Conservation (phyloP, 2,888 invertebrate species). For the Eupithecia centaureata region DNA sequence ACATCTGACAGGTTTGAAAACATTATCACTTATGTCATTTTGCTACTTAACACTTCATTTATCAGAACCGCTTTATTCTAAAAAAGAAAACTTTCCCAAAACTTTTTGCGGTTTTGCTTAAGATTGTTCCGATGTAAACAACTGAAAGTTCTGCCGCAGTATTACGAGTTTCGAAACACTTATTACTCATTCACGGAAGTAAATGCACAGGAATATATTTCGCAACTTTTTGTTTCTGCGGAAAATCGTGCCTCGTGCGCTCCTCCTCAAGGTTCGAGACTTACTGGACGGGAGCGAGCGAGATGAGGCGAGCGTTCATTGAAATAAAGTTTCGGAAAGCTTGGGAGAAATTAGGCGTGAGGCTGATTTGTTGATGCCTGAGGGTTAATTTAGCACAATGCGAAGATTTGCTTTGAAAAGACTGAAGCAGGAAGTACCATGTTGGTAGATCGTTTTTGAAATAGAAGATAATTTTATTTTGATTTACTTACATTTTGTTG, state of each 20-base stretch:
- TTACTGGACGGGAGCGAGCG: conserved; percentile 52
- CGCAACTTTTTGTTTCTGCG: conserved; percentile 39
- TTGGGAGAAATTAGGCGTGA: background rate
- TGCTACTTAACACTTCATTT: conserved; percentile 1
- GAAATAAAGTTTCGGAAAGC: conserved; percentile 15
- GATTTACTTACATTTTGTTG: background rate
- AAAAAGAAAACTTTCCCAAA: background rate
- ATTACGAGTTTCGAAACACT: conserved; percentile 8
- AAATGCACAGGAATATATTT: conserved; percentile 17
- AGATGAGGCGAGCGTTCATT: conserved; percentile 30
- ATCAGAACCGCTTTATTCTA: background rate
- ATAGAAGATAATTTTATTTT: background rate
- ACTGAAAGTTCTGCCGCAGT: background rate
- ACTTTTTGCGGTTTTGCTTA: background rate
- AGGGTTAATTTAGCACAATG: background rate
- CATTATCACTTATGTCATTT: conserved; percentile 45
- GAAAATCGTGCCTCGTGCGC: conserved; percentile 44
- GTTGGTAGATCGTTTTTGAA: background rate
- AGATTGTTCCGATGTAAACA: background rate
- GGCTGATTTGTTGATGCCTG: background rate
- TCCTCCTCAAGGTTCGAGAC: conserved; percentile 45
- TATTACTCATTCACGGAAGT: conserved; percentile 17
- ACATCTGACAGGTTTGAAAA: conserved; percentile 45
- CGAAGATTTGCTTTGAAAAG: background rate
- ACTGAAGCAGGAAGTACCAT: background rate